Evolutionary conservation across 2,888 invertebrate species (phyloP).

Genomic region (Tinea trinotella): DNA sequence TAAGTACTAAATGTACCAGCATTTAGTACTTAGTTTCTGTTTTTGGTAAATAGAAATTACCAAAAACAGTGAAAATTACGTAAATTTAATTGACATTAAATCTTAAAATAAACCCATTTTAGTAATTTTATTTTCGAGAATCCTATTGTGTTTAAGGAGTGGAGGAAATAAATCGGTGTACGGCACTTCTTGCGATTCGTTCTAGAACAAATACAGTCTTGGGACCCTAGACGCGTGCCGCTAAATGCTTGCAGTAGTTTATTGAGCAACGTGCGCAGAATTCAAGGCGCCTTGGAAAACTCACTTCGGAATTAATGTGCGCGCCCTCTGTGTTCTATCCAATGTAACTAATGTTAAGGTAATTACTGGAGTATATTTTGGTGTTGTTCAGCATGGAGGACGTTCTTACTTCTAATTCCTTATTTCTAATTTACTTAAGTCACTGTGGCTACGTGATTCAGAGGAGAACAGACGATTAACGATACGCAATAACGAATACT

Average conservation of each 20-base stretch:
- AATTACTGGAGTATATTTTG: slow-evolving; percentile 32
- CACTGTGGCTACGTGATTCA: too few species aligned
- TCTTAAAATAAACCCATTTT: too few species aligned
- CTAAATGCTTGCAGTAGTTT: slow-evolving; percentile 55
- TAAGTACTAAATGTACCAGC: too few species aligned
- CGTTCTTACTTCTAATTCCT: too few species aligned
- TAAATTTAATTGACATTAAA: too few species aligned
- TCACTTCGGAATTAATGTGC: slow-evolving; percentile 25
- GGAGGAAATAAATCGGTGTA: slow-evolving; percentile 17
- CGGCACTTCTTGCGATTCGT: slow-evolving; percentile 25
- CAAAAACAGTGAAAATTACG: too few species aligned
- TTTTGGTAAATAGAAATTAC: too few species aligned
- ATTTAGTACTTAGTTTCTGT: too few species aligned
- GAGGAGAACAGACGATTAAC: too few species aligned
- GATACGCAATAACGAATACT: too few species aligned
- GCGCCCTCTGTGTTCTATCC: slow-evolving; percentile 20
- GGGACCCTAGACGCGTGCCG: slow-evolving; percentile 44
- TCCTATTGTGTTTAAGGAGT: not conserved
- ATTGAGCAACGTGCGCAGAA: slow-evolving; percentile 56
- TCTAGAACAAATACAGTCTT: slow-evolving; percentile 33
- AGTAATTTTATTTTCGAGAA: not conserved
- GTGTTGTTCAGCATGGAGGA: not conserved
- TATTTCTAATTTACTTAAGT: too few species aligned
- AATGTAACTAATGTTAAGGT: slow-evolving; percentile 54
- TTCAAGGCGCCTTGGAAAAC: slow-evolving; percentile 42